These are phyloP conservation scores for Protaetia brevitarsis DNA, from an alignment of 1,140 invertebrate species.

Conservation along the genomic window DNA sequence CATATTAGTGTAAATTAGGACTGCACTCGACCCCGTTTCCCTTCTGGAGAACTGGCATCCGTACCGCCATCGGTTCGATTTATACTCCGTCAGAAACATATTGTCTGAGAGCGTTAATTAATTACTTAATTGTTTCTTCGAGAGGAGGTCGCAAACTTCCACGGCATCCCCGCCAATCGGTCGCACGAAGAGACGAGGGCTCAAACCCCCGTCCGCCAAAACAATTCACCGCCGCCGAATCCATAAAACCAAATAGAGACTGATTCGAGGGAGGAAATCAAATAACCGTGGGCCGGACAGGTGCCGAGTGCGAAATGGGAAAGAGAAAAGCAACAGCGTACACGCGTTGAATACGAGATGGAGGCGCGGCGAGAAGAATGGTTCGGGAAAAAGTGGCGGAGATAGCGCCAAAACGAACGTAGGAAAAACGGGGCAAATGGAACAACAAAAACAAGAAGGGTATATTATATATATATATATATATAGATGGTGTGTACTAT, in stretches of 20 bases:
- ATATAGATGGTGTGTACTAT: too few relatives aligned
- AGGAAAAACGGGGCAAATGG: neutral
- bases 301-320: conserved; percentile 10
- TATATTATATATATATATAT: neutral
- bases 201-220: neutral
- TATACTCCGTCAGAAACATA: neutral
- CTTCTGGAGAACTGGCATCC: neutral
- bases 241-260: conserved; percentile 14
- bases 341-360: too few relatives aligned
- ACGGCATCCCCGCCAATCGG: neutral
- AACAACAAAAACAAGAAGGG: conserved; percentile 8
- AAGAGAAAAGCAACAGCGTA: conserved; percentile 16
- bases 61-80: neutral
- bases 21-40: conserved; percentile 1
- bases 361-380: neutral
- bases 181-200: neutral
- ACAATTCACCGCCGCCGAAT: neutral
- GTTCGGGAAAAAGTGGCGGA: neutral
- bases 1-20: neutral
- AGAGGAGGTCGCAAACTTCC: conserved; percentile 6
- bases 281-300: conserved; percentile 8
- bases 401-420: neutral
- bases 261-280: conserved; percentile 13
- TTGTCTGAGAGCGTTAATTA: conserved; percentile 6
- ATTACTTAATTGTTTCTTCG: conserved; percentile 17